Evolutionary conservation across 92 coral and sea anemone genomes (phyloP).

Genomic region (Bergia puertoricense): DNA sequence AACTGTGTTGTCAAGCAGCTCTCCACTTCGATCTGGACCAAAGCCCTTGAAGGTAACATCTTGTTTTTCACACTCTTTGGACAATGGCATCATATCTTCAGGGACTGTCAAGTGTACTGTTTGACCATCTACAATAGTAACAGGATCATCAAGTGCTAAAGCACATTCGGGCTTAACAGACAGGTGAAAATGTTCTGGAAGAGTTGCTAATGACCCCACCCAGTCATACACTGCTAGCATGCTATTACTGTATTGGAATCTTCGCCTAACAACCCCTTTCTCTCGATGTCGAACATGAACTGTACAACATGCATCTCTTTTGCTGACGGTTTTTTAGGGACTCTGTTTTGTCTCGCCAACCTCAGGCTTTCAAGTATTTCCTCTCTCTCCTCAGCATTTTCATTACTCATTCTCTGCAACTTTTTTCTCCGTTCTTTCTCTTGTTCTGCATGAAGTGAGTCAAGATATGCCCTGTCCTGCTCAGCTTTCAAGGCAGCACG

Average conservation of each 20-base stretch:
- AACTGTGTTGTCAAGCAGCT: slow-evolving; percentile 9
- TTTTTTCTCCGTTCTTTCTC: slow-evolving; percentile 34
- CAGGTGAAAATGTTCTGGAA: slow-evolving; percentile 49
- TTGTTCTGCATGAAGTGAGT: slow-evolving; percentile 49
- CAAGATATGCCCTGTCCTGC: slow-evolving; percentile 44
- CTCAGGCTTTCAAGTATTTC: slow-evolving; percentile 27
- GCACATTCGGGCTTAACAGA: slow-evolving; percentile 24
- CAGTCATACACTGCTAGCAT: slow-evolving; percentile 56
- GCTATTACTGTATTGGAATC: slow-evolving; percentile 25
- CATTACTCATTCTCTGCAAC: slow-evolving; percentile 22
- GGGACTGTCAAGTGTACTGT: slow-evolving; percentile 16
- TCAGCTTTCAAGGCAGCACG: slow-evolving; percentile 23
- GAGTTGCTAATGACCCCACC: slow-evolving; percentile 44
- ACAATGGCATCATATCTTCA: slow-evolving; percentile 8
- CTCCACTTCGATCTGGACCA: slow-evolving; percentile 23
- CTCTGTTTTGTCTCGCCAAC: slow-evolving; percentile 33
- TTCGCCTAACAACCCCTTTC: slow-evolving; percentile 45
- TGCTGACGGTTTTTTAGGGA: slow-evolving; percentile 31
- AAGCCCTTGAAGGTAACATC: slow-evolving; percentile 9
- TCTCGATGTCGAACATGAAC: slow-evolving; percentile 43
- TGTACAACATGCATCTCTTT: slow-evolving; percentile 38
- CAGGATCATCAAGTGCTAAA: slow-evolving; percentile 33
- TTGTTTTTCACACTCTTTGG: background rate
- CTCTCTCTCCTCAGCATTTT: slow-evolving; percentile 27
- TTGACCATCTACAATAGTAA: slow-evolving; percentile 39